Base-by-base conservation (phyloP, 2,113 vertebrate species). In the Lophius piscatorius region DNA sequence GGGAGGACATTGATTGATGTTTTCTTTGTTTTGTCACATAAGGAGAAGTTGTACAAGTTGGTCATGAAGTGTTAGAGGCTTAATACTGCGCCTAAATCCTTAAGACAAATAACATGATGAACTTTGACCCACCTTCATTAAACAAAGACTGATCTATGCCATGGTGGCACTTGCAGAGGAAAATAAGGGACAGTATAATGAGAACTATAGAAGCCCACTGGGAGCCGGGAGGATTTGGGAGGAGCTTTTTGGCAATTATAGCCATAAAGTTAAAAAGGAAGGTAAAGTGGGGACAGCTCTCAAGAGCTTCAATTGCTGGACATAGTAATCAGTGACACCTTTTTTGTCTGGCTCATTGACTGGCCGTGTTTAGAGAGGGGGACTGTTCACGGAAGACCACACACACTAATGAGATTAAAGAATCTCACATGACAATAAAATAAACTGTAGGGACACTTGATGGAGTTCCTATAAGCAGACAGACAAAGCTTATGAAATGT, bases 271-370 rank as follows among this genome's bases (percentile, higher is more conserved):
- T 80, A 72, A 86, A 80, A 86, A 84, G 80, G 71, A 87, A 78
- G 80, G 76, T 83, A 63, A 83, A 76, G 80, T 79, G 87, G 80
- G 83, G 83, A 69, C 76, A 78, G 71, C 64, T 57, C 68, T 85
- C 64, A 85, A 89, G 73, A 66, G 74, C 75, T 76, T 77, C 29
- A 80, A 90, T 81, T 87, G 80, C 83, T 82, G 76, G 58, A 86
- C 84, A 76, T 67, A 78, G 82, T 83, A 70, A 84, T 76, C 80
- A 84, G 78, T 84, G 56, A 88, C 86, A 90, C 83, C 84, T 88
- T 89, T 28, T 87, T 81, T 88, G 76, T 87, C 76, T 81, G 64
- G 70, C 74, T 82, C 60, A 18, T 45, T 42, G 61, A 67, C 67
- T 61, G 64, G 45, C 47, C 41, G 23, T 64, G 64, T 80, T 83